Evolutionary conservation across 2,888 invertebrate species (phyloP).

Genomic region (Petrophora chlorosata): DNA sequence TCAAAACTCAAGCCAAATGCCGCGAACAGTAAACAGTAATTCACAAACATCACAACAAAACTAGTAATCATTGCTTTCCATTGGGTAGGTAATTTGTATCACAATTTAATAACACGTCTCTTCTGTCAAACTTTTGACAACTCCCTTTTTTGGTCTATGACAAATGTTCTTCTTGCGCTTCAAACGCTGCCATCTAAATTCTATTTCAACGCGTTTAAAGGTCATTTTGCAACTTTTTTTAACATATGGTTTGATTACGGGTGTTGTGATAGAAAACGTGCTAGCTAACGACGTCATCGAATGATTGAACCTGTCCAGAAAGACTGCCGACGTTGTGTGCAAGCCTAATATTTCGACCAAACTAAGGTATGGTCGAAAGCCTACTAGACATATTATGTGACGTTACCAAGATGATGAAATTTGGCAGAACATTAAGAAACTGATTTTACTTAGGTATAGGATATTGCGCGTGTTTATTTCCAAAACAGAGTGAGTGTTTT

Average conservation of each 20-base stretch:
- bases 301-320: conserved; percentile 39
- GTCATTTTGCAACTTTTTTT: conserved; percentile 26
- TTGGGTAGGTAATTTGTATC: conserved; percentile 66
- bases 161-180: conserved; percentile 32
- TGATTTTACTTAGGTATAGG: no score
- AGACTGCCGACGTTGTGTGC: conserved; percentile 2
- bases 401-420: no score
- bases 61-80: conserved; percentile 73
- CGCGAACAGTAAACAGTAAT: conserved; percentile 29
- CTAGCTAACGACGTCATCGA: conserved; percentile 71
- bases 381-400: no score
- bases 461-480: no score
- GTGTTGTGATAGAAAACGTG: conserved; percentile 45
- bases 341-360: no score
- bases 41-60: conserved; percentile 34
- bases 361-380: no score
- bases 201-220: conserved; percentile 16
- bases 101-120: conserved; percentile 75
- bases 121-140: conserved; percentile 63
- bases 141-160: conserved; percentile 48
- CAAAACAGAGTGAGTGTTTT: no score
- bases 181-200: conserved; percentile 4
- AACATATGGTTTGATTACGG: background rate
- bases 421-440: no score
- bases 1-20: conserved; percentile 14